These are phyloP conservation scores for Perdix hodgsoniae DNA, from an alignment of 2,797 vertebrate genomes.

Conservation along the genomic window DNA sequence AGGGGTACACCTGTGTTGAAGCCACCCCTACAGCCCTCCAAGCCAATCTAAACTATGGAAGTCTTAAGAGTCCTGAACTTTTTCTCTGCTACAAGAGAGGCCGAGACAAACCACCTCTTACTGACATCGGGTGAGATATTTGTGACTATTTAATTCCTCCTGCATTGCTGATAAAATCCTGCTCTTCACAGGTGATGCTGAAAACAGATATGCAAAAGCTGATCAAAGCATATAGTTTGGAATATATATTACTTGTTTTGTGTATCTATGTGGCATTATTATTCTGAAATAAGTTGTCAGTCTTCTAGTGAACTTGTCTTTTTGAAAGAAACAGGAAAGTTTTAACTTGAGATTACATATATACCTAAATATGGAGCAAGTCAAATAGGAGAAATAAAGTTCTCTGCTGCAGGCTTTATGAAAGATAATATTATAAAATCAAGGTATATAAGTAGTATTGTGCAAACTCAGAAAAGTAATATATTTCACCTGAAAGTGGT, in stretches of 20 bases:
- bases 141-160: not conserved
- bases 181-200: not conserved
- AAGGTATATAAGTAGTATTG: not conserved
- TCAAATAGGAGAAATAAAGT: not conserved
- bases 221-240: not conserved
- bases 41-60: constrained; percentile 97
- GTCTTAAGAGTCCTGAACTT: constrained; percentile 96
- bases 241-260: not conserved
- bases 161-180: not conserved
- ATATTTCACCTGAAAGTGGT: not conserved
- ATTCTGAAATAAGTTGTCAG: not conserved
- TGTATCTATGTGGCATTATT: not conserved
- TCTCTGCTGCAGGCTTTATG: not conserved
- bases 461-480: not conserved
- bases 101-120: constrained; percentile 91
- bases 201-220: not conserved
- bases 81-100: constrained; percentile 95
- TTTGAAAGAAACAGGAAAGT: not conserved
- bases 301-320: not conserved
- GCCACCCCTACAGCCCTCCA: constrained; percentile 91
- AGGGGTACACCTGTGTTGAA: constrained; percentile 97
- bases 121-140: constrained; percentile 91
- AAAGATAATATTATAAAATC: not conserved
- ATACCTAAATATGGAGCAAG: not conserved
- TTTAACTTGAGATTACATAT: not conserved